Conservation (phyloP, 2,888 invertebrate species). For the Lasioglossum lativentre region DNA sequence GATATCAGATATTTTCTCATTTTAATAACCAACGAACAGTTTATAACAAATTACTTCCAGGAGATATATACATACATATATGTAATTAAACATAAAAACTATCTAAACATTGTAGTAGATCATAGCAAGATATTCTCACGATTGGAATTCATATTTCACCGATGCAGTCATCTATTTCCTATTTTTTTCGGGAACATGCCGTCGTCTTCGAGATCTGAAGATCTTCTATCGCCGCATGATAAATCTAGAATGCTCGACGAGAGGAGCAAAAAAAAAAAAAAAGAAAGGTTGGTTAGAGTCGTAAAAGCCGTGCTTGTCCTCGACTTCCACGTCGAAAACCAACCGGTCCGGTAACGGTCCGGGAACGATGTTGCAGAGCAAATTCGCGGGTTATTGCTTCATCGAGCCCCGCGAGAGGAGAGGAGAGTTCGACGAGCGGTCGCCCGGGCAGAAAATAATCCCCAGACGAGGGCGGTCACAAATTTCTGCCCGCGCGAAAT, state of each 20-base stretch:
- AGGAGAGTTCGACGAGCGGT: not conserved
- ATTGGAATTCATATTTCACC: too few relatives aligned
- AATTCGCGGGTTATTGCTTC: slow-evolving; percentile 12
- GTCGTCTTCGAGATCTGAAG: not conserved
- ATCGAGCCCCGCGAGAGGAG: not conserved
- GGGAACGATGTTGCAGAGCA: slow-evolving; percentile 10
- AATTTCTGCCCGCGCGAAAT: slow-evolving; percentile 37
- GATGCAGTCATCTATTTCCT: not conserved
- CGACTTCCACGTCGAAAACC: not conserved
- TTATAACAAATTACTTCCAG: too few relatives aligned
- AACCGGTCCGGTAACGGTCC: slow-evolving; percentile 8
- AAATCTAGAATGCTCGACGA: not conserved
- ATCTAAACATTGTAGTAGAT: too few relatives aligned
- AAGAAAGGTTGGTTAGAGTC: not conserved
- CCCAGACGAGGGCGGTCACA: slow-evolving; percentile 14
- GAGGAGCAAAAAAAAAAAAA: not conserved
- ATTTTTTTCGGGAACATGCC: not conserved
- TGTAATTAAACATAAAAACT: too few relatives aligned
- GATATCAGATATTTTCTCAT: too few relatives aligned
- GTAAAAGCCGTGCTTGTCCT: slow-evolving; percentile 8
- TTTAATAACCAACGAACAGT: too few relatives aligned
- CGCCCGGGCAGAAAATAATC: slow-evolving; percentile 1
- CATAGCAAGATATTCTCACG: too few relatives aligned
- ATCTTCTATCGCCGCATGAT: not conserved
- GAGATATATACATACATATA: too few relatives aligned